Percentiles rank a stretch among this genome's conserved stretches.
Evolutionary conservation across 2,113 vertebrate species (phyloP).

Genomic region (Pseudorectes ferrugineus): DNA sequence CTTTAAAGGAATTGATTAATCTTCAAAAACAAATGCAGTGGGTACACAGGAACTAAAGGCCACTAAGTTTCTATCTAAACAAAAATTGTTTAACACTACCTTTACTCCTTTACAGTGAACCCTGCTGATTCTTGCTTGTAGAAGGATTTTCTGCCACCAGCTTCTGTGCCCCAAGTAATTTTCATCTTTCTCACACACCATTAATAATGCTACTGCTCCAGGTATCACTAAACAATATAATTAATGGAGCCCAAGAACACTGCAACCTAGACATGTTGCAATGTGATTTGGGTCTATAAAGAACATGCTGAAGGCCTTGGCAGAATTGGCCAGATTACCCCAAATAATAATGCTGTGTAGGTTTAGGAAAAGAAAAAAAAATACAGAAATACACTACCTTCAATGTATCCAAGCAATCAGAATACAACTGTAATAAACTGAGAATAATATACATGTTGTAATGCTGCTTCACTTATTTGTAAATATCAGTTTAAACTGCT

Average conservation of each 20-base stretch:
- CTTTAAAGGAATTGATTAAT: neutral
- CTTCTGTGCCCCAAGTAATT: conserved; percentile 14
- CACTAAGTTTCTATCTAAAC: neutral
- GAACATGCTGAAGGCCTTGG: neutral
- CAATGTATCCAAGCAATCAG: neutral
- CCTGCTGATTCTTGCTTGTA: neutral
- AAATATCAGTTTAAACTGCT: conserved; percentile 39
- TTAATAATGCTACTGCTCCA: conserved; percentile 5
- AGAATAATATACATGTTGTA: neutral
- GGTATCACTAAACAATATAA: conserved; percentile 28
- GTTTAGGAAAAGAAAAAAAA: neutral
- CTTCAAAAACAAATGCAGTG: neutral
- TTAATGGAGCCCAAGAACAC: neutral
- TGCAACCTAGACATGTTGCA: neutral
- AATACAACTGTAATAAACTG: conserved; percentile 5
- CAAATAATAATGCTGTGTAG: neutral
- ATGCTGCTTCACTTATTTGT: conserved; percentile 3
- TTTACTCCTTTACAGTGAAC: neutral
- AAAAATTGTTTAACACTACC: neutral
- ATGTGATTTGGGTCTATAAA: neutral
- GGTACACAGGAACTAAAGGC: neutral
- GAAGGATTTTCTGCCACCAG: neutral
- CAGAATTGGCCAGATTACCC: neutral
- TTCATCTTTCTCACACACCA: conserved; percentile 21
- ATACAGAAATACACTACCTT: neutral